phyloP scores from a whole-genome alignment of 2,113 vertebrate species.

The Upupa epops region DNA sequence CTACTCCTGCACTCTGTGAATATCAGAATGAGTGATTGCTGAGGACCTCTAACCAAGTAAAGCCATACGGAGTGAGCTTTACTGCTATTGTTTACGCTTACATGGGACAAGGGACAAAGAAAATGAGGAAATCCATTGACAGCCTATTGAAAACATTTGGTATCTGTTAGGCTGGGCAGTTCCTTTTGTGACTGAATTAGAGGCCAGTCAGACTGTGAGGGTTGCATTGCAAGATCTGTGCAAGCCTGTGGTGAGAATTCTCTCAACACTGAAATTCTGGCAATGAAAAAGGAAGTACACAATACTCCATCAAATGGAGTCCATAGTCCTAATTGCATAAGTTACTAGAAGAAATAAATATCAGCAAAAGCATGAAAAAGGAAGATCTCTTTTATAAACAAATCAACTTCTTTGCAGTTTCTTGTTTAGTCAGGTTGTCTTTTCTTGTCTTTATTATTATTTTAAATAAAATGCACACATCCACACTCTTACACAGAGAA shows the following conservation, averaged over 20 bases:
- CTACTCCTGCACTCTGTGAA: neutral
- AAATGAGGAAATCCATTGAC: slow-evolving; percentile 13
- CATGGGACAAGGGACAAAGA: neutral
- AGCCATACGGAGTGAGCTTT: neutral
- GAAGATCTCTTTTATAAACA: neutral
- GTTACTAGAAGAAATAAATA: neutral
- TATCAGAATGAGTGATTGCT: neutral
- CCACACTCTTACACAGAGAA: neutral
- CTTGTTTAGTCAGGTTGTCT: neutral
- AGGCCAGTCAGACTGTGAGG: neutral
- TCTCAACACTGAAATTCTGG: neutral
- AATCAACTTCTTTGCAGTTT: neutral
- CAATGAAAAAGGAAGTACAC: neutral
- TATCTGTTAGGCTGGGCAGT: slow-evolving; percentile 8
- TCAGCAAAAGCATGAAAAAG: neutral
- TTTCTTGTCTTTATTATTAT: neutral
- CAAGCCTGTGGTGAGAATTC: neutral
- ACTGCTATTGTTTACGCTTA: neutral
- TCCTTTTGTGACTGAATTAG: neutral
- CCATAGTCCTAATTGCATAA: neutral
- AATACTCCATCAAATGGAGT: neutral
- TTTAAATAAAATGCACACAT: neutral
- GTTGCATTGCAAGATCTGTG: neutral
- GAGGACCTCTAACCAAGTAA: neutral
- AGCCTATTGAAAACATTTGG: neutral